Evolutionary conservation across 1,140 invertebrate species (phyloP).

Genomic region (Cherax quadricarinatus): DNA sequence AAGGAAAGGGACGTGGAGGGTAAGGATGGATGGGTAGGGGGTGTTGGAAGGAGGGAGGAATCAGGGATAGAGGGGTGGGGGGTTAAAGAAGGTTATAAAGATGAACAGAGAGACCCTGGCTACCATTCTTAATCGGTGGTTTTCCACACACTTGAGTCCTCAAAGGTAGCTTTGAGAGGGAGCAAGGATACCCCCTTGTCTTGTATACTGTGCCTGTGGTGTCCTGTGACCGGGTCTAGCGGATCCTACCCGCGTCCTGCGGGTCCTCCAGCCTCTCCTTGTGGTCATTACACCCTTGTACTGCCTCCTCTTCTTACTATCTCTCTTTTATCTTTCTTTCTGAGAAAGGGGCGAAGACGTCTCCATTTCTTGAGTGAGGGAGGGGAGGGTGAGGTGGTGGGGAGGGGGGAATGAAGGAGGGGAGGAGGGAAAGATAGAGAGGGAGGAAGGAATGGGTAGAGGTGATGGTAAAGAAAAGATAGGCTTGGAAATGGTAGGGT

Average conservation of each 20-base stretch:
- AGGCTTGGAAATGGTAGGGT: too few species aligned
- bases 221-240: too few species aligned
- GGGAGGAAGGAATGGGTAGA: too few species aligned
- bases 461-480: too few species aligned
- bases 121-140: constrained; percentile 31
- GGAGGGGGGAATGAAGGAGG: background rate
- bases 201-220: too few species aligned
- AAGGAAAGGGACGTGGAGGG: too few species aligned
- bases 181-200: background rate
- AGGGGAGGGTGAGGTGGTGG: background rate
- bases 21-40: too few species aligned
- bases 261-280: background rate
- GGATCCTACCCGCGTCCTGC: constrained; percentile 13
- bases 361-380: background rate
- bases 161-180: constrained; percentile 19
- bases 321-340: constrained; percentile 17
- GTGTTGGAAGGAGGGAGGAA: constrained; percentile 1
- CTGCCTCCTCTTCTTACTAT: background rate
- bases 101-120: too few species aligned
- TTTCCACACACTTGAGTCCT: constrained; percentile 35
- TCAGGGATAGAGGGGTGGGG: background rate
- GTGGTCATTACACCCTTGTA: constrained; percentile 1
- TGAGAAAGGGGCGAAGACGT: background rate
- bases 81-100: too few species aligned
- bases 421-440: too few species aligned